phyloP scores from a whole-genome alignment of 2,888 invertebrate species.

The Monochamus alternatus region DNA sequence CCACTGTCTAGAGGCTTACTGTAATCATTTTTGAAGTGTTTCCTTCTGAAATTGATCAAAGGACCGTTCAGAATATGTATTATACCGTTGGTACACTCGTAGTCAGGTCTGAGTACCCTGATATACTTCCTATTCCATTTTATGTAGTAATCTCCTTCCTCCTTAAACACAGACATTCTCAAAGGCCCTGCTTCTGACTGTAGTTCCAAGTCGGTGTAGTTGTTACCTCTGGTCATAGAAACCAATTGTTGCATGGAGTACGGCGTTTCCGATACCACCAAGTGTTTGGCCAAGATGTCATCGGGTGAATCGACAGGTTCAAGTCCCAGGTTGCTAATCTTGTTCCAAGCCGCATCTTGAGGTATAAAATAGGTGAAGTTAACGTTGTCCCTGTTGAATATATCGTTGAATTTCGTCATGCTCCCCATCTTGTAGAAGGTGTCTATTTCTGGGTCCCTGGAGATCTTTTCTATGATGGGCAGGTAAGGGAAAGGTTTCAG shows the following conservation, averaged over 20 bases:
- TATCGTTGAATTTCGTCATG: constrained; percentile 82
- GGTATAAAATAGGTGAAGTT: constrained; percentile 94
- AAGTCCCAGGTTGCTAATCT: constrained; percentile 46
- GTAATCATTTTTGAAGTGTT: background rate
- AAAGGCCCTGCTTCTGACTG: constrained; percentile 52
- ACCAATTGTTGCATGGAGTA: constrained; percentile 82
- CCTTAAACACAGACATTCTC: constrained; percentile 54
- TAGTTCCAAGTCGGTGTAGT: constrained; percentile 52
- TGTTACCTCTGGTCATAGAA: constrained; percentile 48
- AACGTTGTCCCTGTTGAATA: constrained; percentile 75
- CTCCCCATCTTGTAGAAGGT: constrained; percentile 83
- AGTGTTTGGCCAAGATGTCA: constrained; percentile 88
- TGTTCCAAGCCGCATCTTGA: constrained; percentile 88
- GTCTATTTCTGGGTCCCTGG: constrained; percentile 87
- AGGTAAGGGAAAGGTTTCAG: constrained; percentile 89
- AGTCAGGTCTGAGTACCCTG: constrained; percentile 88
- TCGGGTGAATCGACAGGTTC: constrained; percentile 73
- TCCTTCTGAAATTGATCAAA: constrained; percentile 44
- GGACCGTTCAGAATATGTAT: constrained; percentile 94
- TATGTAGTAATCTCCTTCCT: constrained; percentile 57
- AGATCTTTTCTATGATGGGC: constrained; percentile 85
- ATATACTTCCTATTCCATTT: constrained; percentile 77
- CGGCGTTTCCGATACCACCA: constrained; percentile 82
- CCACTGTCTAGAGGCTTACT: background rate
- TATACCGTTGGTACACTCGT: constrained; percentile 94